These are phyloP conservation scores for Sternotherus odoratus DNA, from an alignment of 2,797 vertebrate genomes.

Conservation along the genomic window DNA sequence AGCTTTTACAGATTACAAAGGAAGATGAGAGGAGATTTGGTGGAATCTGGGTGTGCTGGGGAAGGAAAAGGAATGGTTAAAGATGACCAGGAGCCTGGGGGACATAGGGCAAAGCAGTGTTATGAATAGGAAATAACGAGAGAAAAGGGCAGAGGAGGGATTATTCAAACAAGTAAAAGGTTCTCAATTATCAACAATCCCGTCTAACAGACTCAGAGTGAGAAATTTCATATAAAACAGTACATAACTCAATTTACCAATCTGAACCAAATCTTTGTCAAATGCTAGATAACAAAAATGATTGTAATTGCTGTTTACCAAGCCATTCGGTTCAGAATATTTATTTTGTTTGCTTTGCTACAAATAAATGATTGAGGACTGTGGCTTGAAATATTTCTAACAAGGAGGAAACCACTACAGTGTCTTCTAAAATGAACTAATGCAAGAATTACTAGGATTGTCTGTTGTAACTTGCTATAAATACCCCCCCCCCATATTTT, in stretches of 20 bases:
- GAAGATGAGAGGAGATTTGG: background rate
- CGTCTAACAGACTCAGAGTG: background rate
- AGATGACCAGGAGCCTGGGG: background rate
- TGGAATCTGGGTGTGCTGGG: background rate
- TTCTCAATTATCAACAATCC: background rate
- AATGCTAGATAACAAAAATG: background rate
- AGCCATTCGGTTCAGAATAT: background rate
- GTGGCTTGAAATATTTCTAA: background rate
- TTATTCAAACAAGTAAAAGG: background rate
- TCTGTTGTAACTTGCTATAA: accelerated
- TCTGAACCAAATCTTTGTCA: background rate
- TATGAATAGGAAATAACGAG: background rate
- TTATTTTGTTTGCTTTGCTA: background rate
- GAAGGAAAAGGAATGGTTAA: background rate
- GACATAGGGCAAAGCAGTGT: accelerated
- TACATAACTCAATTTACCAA: too few species aligned
- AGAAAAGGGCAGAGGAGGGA: background rate
- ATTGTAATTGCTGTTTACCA: background rate
- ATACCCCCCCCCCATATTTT: background rate
- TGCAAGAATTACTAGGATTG: accelerated
- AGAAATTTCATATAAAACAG: background rate
- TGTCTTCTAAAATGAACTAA: background rate
- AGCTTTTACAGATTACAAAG: background rate
- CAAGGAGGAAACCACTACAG: background rate
- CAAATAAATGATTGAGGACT: background rate